Evolutionary conservation across 2,888 invertebrate genomes (phyloP).

Genomic region (Kuschelorhynchus macadamiae): DNA sequence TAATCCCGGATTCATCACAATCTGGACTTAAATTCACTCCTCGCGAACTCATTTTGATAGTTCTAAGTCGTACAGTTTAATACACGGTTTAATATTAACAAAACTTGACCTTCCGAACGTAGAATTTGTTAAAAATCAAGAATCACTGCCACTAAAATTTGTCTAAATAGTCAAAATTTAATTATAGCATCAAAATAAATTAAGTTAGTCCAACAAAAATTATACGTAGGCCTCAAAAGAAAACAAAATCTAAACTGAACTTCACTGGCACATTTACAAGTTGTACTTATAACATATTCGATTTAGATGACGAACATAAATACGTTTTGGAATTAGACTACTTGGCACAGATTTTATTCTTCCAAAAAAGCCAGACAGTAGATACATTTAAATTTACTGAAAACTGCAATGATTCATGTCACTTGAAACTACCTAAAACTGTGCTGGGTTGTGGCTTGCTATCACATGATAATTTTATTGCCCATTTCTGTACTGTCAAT

Average conservation of each 20-base stretch:
- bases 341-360: slow-evolving; percentile 8
- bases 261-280: slow-evolving; percentile 58
- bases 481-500: slow-evolving; percentile 12
- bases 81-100: no score
- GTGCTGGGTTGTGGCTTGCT: neutral
- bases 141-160: no score
- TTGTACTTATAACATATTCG: slow-evolving; percentile 54
- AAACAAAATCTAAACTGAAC: slow-evolving; percentile 53
- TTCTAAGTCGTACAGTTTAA: no score
- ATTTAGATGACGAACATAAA: slow-evolving; percentile 23
- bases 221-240: slow-evolving; percentile 40
- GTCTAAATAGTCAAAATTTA: no score
- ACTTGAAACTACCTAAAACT: neutral
- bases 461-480: slow-evolving; percentile 35
- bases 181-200: no score
- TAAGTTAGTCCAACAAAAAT: neutral
- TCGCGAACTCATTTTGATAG: slow-evolving; percentile 63
- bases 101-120: no score
- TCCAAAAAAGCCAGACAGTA: neutral
- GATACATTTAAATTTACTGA: no score
- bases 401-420: no score
- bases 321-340: slow-evolving; percentile 20
- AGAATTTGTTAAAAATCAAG: no score
- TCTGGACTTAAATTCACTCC: slow-evolving; percentile 60
- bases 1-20: slow-evolving; percentile 54